phyloP scores from a whole-genome alignment of 2,888 invertebrate genomes.

The Agrotis puta region DNA sequence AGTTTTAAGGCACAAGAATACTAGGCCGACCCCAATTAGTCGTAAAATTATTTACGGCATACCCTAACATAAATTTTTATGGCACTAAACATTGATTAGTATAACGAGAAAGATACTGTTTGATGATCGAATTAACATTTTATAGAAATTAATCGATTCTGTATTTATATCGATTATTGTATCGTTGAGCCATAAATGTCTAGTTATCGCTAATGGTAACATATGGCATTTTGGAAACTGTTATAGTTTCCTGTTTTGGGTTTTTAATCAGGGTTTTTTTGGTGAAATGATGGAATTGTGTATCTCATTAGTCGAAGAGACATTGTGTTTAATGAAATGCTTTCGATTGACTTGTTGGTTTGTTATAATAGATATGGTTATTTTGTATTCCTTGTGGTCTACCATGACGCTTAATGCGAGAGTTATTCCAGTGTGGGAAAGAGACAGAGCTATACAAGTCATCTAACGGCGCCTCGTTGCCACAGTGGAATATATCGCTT shows the following conservation, averaged over 20 bases:
- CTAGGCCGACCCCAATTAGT: conserved; percentile 79
- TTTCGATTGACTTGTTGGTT: not conserved
- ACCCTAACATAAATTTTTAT: conserved; percentile 83
- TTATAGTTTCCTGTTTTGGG: conserved; percentile 82
- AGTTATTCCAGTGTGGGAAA: too few species aligned
- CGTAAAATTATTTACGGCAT: conserved; percentile 83
- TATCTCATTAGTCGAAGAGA: conserved; percentile 58
- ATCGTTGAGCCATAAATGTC: conserved; percentile 83
- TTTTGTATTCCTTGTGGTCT: not conserved
- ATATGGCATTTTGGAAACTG: conserved; percentile 83
- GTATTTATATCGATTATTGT: conserved; percentile 82
- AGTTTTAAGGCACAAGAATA: conserved; percentile 76
- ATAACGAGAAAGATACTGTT: conserved; percentile 86
- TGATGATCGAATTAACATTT: conserved; percentile 88
- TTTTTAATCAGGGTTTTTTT: conserved; percentile 76
- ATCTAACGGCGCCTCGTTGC: too few species aligned
- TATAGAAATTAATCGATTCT: conserved; percentile 89
- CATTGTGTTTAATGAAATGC: not conserved
- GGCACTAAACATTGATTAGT: conserved; percentile 87
- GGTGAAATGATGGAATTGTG: conserved; percentile 67
- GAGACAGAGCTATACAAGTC: too few species aligned
- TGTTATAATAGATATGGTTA: not conserved
- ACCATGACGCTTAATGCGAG: too few species aligned
- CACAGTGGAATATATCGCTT: too few species aligned
- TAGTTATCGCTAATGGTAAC: conserved; percentile 88